Percentiles rank a stretch among this genome's conserved stretches.
phyloP scores from a whole-genome alignment of 2,797 vertebrate genomes.

The Taenioides sp. region DNA sequence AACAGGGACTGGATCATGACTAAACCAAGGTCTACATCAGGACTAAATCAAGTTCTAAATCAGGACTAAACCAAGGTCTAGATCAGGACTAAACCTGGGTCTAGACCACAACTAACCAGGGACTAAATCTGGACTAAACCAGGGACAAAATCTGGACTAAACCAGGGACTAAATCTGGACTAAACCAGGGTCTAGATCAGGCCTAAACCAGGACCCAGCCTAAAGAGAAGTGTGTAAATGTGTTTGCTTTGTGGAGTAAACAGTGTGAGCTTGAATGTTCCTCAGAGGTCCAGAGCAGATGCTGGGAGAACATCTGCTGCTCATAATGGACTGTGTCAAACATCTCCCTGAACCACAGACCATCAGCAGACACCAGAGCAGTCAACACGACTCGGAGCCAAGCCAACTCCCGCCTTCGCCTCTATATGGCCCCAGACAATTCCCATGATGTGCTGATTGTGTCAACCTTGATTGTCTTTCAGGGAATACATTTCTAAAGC shows the following conservation, averaged over 20 bases:
- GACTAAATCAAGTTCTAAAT: too few species aligned
- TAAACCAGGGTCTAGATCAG: too few species aligned
- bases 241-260: constrained; percentile 10
- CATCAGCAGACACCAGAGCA: background rate
- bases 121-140: too few species aligned
- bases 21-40: too few species aligned
- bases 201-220: background rate
- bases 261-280: constrained; percentile 35
- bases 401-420: background rate
- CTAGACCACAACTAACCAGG: too few species aligned
- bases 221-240: background rate
- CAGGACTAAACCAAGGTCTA: too few species aligned
- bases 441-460: background rate
- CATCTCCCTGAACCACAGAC: constrained; percentile 26
- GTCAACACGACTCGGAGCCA: background rate
- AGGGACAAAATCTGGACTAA: too few species aligned
- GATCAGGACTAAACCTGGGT: too few species aligned
- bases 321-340: constrained; percentile 38
- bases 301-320: constrained; percentile 55
- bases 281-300: constrained; percentile 36
- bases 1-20: too few species aligned
- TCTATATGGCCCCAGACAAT: background rate
- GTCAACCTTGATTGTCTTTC: background rate
- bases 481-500: background rate
- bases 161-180: too few species aligned